These are phyloP conservation scores for Cantharis rustica DNA, from an alignment of 2,888 invertebrate species.

Conservation along the genomic window DNA sequence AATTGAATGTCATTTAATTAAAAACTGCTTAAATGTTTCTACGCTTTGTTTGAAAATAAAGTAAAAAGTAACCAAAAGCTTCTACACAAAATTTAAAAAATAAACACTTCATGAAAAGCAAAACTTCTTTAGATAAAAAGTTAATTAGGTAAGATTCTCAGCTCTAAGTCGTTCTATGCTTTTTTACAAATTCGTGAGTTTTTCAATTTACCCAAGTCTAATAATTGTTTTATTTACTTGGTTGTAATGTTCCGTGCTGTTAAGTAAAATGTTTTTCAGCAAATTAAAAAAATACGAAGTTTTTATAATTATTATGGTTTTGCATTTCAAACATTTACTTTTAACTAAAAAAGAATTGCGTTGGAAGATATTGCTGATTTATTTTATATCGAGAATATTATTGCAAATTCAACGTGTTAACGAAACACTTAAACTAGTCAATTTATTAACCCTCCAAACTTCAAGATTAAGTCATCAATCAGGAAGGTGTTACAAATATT, in stretches of 20 bases:
- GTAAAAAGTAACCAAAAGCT: background rate
- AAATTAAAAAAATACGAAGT: background rate
- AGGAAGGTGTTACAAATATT: background rate
- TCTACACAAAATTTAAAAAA: background rate
- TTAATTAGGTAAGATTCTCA: background rate
- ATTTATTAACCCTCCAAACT: background rate
- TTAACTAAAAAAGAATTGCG: background rate
- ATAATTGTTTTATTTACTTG: background rate
- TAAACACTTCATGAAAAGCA: background rate
- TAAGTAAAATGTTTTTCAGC: background rate
- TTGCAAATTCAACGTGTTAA: background rate
- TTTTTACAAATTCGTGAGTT: background rate
- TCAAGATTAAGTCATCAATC: background rate
- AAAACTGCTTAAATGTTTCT: background rate
- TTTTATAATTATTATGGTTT: background rate
- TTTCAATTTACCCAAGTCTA: background rate
- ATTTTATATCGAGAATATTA: background rate
- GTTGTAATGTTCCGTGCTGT: background rate
- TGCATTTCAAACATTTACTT: background rate
- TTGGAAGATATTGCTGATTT: background rate
- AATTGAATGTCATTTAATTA: background rate
- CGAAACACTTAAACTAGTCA: background rate
- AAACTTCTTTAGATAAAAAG: background rate
- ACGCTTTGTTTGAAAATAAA: background rate
- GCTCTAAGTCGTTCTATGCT: background rate